phyloP scores from a whole-genome alignment of 2,797 vertebrate genomes.

The Scolopax bukidnonensis region DNA sequence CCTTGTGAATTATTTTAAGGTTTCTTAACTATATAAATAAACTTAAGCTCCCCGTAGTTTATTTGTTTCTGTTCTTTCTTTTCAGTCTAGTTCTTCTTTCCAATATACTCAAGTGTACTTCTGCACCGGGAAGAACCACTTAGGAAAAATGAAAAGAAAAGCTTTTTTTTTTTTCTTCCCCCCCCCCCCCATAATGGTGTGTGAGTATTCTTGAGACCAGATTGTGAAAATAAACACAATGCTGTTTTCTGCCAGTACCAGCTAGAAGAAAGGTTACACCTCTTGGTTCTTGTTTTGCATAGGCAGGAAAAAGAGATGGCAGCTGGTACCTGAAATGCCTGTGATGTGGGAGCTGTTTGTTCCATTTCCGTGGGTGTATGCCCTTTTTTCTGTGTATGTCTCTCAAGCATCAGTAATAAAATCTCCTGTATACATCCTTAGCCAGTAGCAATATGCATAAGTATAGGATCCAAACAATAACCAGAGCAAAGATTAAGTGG shows the following conservation, averaged over 20 bases:
- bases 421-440: neutral
- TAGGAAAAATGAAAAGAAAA: neutral
- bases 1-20: neutral
- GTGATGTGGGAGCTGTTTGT: neutral
- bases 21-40: neutral
- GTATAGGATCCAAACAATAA: neutral
- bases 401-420: neutral
- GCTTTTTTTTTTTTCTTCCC: neutral
- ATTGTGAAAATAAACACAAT: neutral
- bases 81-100: neutral
- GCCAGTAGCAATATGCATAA: neutral
- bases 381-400: neutral
- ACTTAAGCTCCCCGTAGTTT: neutral
- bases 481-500: neutral
- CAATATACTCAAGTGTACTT: neutral
- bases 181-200: rapidly evolving
- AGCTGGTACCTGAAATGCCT: neutral
- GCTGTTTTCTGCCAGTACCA: neutral
- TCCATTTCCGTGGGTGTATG: neutral
- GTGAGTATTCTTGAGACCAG: neutral
- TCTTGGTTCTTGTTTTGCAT: neutral
- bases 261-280: neutral
- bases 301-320: neutral
- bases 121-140: neutral
- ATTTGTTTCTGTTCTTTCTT: neutral